A percentile compares a stretch with the other conserved stretches of the same genome.
These are phyloP conservation scores for Myopa tessellatipennis DNA, from an alignment of 2,888 invertebrate genomes.

Conservation along the genomic window DNA sequence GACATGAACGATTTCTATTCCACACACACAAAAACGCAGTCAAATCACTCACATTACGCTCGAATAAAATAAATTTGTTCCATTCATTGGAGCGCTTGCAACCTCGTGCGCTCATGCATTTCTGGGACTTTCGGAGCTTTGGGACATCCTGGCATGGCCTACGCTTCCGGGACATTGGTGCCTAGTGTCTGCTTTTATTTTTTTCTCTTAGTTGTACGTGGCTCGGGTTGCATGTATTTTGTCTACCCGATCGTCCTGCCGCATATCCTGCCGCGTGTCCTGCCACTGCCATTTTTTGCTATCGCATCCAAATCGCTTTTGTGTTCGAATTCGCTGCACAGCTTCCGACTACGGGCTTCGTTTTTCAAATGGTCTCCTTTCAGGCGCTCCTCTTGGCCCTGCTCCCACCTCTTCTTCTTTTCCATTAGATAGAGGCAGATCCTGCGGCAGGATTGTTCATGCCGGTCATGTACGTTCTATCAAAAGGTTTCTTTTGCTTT, in stretches of 20 bases:
- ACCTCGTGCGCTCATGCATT: background rate
- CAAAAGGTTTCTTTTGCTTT: constrained; percentile 38
- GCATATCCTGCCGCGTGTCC: background rate
- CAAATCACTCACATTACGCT: background rate
- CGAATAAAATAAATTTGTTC: constrained; percentile 17
- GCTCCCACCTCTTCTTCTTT: too few relatives aligned
- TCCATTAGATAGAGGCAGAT: background rate
- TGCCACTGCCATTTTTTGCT: background rate
- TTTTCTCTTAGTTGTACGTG: background rate
- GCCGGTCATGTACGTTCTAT: constrained; percentile 46
- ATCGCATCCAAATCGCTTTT: constrained; percentile 35
- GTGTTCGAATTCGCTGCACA: constrained; percentile 31
- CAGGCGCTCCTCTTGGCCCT: background rate
- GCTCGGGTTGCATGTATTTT: constrained; percentile 1
- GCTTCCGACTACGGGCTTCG: constrained; percentile 11
- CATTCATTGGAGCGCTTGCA: constrained; percentile 5
- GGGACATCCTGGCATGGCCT: background rate
- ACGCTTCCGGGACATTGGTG: constrained; percentile 13
- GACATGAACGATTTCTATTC: too few relatives aligned
- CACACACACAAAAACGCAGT: background rate
- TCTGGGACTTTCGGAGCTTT: background rate
- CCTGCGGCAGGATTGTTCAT: constrained; percentile 22
- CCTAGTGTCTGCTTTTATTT: background rate
- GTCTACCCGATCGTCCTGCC: constrained; percentile 8
- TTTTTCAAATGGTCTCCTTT: background rate